Conservation (phyloP, 1,140 invertebrate species). For the Musca vetustissima region DNA sequence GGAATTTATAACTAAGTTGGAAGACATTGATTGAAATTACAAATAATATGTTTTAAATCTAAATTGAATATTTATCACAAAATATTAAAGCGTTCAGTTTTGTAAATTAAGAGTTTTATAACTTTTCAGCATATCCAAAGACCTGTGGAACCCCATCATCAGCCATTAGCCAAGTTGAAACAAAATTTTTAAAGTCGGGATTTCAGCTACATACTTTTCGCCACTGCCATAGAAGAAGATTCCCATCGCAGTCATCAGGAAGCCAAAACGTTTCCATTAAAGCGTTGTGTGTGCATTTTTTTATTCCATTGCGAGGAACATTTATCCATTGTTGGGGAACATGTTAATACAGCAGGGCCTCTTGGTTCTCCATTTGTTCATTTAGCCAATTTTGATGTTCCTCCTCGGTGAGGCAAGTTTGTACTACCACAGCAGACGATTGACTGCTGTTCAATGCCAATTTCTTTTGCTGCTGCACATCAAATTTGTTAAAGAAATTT, state of each 20-base stretch:
- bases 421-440: not conserved
- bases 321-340: not conserved
- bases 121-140: not conserved
- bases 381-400: conserved; percentile 48
- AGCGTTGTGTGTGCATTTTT: not conserved
- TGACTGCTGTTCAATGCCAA: not conserved
- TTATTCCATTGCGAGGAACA: not conserved
- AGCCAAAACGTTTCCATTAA: conserved; percentile 4
- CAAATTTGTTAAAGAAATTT: conserved; percentile 32
- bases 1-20: conserved; percentile 41
- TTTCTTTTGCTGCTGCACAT: conserved; percentile 2
- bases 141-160: not conserved
- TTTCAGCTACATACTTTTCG: not conserved
- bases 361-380: conserved; percentile 38
- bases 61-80: not conserved
- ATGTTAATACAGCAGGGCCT: not conserved
- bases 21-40: conserved; percentile 41
- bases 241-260: not conserved
- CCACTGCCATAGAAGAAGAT: no score
- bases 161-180: not conserved
- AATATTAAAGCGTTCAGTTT: not conserved
- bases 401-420: conserved; percentile 36
- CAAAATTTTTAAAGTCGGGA: not conserved
- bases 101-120: conserved; percentile 1
- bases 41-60: not conserved